Evolutionary conservation across 1,140 invertebrate genomes (phyloP).

Genomic region (Drosophila kurseongensis): DNA sequence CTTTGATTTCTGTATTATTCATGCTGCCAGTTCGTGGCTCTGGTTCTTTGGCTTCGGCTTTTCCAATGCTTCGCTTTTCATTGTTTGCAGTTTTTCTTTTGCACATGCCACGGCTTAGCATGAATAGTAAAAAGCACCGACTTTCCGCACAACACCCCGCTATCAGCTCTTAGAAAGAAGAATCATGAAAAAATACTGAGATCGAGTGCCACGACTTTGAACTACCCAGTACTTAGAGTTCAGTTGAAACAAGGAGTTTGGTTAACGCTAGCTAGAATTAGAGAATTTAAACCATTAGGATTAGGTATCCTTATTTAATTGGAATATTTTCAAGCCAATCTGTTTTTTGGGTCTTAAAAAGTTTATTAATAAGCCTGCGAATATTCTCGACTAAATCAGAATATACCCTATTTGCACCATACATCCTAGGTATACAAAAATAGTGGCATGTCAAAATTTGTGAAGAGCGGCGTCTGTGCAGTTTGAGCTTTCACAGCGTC

Average conservation of each 20-base stretch:
- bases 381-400: neutral
- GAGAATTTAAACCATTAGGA: too few species aligned
- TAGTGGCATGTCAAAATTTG: constrained; percentile 36
- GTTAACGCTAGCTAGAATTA: too few species aligned
- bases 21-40: constrained; percentile 48
- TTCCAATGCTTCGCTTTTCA: constrained; percentile 60
- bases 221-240: constrained; percentile 4
- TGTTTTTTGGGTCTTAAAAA: too few species aligned
- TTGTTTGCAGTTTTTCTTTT: constrained; percentile 77
- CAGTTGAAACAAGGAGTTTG: too few species aligned
- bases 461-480: constrained; percentile 35
- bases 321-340: too few species aligned
- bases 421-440: constrained; percentile 4
- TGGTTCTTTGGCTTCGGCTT: constrained; percentile 53
- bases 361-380: too few species aligned
- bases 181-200: constrained; percentile 1
- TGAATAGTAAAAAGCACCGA: constrained; percentile 74
- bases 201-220: neutral
- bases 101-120: constrained; percentile 73
- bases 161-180: constrained; percentile 14
- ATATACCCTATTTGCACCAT: neutral
- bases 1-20: constrained; percentile 74
- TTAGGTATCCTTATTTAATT: too few species aligned
- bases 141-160: neutral
- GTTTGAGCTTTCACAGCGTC: constrained; percentile 40